Base-by-base conservation (phyloP, 2,888 invertebrate genomes). In the Rhagonycha lutea region DNA sequence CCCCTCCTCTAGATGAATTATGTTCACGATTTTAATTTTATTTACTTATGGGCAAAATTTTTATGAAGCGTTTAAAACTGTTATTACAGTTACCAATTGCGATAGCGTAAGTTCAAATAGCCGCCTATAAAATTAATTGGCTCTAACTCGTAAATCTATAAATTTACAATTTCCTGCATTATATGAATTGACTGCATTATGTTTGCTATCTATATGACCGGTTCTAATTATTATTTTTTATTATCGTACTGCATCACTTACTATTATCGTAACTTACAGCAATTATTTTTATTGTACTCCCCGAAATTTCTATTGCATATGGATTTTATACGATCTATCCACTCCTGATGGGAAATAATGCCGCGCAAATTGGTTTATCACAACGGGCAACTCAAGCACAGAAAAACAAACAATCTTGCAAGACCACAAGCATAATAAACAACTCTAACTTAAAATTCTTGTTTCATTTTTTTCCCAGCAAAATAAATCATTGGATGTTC, bases 91-190 rank as follows among this genome's bases (percentile, higher is more conserved):
- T 81, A 81, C 81, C 81, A 81, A 79, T 79, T 73, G 72, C 72
- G 71, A 73, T 76, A 78, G 69, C 81, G 77, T 79, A 81, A 78
- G 79, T 80, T 77, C 80, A 81, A 82, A 82, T 83, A 81, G 82
- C 81, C 79, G 80, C 79, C 82, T 83, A 83, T 86, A 85, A 86
- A 86, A 86, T 85, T 85, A 86, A 86, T 85, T 86, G 85, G 84
- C 82, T 83, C 82, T 82, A 82, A 83, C 85, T 84, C 84, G 83
- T 85, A 85, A 86, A 85, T 84, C 83, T 84, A 84, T 84, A 85
- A 85, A 84, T 85, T 85, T 83, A 83, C 84, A 84, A 84, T 84
- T 85, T 84, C 82, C 82, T 79, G 81, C 47, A 47, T 47, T 47
- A 47, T 47, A 47, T 47, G 47, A 47, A 47, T 47, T 47, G 23